A percentile compares a stretch with the other conserved stretches of the same genome.
These are phyloP conservation scores for Leptogaster cylindrica DNA, from an alignment of 2,888 invertebrate genomes.

Conservation along the genomic window DNA sequence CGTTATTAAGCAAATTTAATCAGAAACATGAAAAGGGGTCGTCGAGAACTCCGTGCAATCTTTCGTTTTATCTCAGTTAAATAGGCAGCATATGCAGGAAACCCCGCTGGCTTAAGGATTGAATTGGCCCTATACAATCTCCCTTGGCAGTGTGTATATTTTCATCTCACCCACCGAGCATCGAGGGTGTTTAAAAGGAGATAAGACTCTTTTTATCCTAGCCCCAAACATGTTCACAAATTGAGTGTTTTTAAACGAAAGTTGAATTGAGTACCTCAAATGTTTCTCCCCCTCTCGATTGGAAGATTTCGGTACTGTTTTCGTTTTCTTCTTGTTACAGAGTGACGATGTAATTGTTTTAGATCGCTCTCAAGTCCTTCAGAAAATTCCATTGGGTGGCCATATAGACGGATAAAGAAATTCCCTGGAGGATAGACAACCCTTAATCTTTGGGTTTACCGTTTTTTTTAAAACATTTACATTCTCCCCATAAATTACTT, in stretches of 20 bases:
- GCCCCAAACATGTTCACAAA: slow-evolving; percentile 12
- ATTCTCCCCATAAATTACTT: not conserved
- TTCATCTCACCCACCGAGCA: not conserved
- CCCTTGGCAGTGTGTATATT: not conserved
- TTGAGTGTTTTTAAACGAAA: slow-evolving; percentile 7
- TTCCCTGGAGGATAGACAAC: not conserved
- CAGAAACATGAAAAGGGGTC: slow-evolving; percentile 12
- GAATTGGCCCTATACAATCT: not conserved
- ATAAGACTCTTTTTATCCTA: slow-evolving; percentile 12
- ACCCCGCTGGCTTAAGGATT: not conserved
- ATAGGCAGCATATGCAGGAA: slow-evolving; percentile 10
- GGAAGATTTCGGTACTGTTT: not conserved
- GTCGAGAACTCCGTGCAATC: slow-evolving; percentile 1
- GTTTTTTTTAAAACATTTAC: not conserved
- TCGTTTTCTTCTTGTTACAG: not conserved
- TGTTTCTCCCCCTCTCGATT: not conserved
- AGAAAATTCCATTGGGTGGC: not conserved
- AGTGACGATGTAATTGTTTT: slow-evolving; percentile 7
- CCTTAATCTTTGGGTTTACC: slow-evolving; percentile 3
- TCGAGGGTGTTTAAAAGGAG: slow-evolving; percentile 6
- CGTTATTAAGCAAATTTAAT: slow-evolving; percentile 14
- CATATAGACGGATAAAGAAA: not conserved
- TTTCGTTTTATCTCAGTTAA: slow-evolving; percentile 10
- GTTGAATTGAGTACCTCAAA: slow-evolving; percentile 1
- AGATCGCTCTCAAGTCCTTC: slow-evolving; percentile 7